Base-by-base conservation (phyloP, 1,140 invertebrate genomes). In the Thrips palmi region DNA sequence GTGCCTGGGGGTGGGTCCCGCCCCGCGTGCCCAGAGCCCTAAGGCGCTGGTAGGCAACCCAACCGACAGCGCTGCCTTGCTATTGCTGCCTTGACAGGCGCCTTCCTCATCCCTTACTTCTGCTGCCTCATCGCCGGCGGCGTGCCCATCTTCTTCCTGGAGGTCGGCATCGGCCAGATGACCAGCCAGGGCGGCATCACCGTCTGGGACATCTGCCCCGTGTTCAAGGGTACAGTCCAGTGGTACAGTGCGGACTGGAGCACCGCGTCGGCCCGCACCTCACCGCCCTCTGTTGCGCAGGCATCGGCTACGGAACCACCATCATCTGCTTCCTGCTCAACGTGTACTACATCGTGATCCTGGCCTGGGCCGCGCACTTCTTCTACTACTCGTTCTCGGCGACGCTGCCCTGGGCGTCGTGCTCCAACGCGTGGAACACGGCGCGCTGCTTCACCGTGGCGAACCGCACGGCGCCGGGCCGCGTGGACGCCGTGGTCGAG, bases 121-220 rank as follows among this genome's bases (percentile, higher is more conserved):
- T 47, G 81, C 33, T 79, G 78, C 60, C 58, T 82, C 5, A 55
- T 83, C 10, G 58, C 86, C 24, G 81, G 80, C 49, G 87, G 85
- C 2, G 70, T 92, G 14, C 87, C 86, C 1, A 55, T 92, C 6
- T 91, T 89, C 54, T 88, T 86, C 52, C 68, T 91, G 69, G 87
- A 92, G 56, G 68, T 86, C 2, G 73, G 79, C 2, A 62, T 92
- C 37, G 87, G 86, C 18, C 87, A 88, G 49, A 87, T 82, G 55
- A 71, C 75, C 32, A 71, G 76, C 45, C 74, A 74, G 39, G 83
- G 84, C 45, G 84, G 81, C 46, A 76, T 82, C 41, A 77, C 80
- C 8, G 72, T 76, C 33, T 78, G 76, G 50, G 69, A 69, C 40
- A 68, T 79, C 50, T 67, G 65, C 39, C 76, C 77, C 19, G 28